A percentile compares a stretch with the other conserved stretches of the same genome.
These are phyloP conservation scores for Diorhabda elongata DNA, from an alignment of 1,140 invertebrate genomes.

Conservation along the genomic window DNA sequence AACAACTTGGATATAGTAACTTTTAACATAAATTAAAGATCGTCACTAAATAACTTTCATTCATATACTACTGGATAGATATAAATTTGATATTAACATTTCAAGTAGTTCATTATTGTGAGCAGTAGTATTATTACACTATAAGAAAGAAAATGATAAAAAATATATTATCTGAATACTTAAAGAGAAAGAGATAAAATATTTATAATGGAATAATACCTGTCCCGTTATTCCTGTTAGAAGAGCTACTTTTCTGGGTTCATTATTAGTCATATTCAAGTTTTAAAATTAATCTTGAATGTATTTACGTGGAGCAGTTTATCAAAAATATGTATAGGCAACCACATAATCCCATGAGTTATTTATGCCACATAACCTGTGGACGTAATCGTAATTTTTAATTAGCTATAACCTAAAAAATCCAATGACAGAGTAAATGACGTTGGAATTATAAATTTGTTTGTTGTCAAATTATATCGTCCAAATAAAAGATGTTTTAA, in stretches of 20 bases:
- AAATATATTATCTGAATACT: not conserved
- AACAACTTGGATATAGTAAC: not conserved
- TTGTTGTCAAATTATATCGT: too few species aligned
- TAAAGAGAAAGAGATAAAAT: not conserved
- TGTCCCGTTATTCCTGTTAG: conserved; percentile 32
- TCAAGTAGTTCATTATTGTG: not conserved
- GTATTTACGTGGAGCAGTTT: too few species aligned
- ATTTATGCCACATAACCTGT: too few species aligned
- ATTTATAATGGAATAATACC: conserved; percentile 16
- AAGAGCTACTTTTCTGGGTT: conserved; percentile 29
- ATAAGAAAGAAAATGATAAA: not conserved
- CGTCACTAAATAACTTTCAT: not conserved
- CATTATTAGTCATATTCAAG: conserved; percentile 19
- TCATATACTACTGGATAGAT: not conserved
- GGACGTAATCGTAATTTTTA: too few species aligned
- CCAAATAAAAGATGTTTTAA: too few species aligned
- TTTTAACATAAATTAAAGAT: not conserved
- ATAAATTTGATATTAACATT: not conserved
- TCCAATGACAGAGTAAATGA: too few species aligned
- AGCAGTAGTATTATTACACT: not conserved
- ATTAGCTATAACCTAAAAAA: too few species aligned
- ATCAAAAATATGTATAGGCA: too few species aligned
- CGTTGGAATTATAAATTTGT: too few species aligned
- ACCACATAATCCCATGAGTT: too few species aligned
- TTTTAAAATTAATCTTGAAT: too few species aligned